Evolutionary conservation across 1,140 invertebrate genomes (phyloP).

Genomic region (Amphibalanus amphitrite): DNA sequence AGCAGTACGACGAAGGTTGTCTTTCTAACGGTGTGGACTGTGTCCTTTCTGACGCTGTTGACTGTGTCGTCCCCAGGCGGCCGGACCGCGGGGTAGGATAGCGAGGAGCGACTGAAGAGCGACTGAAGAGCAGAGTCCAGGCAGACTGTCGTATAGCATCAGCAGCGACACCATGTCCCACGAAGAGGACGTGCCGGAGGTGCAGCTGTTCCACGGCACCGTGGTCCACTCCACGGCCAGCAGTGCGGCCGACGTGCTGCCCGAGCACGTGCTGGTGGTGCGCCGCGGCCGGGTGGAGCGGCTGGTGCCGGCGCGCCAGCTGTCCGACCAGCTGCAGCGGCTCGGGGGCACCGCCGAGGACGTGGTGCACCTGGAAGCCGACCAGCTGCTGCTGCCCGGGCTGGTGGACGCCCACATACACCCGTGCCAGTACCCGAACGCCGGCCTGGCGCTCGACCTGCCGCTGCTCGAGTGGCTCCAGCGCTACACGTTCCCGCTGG

Average conservation of each 20-base stretch:
- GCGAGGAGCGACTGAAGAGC: too few relatives aligned
- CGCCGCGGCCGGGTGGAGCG: conserved; percentile 12
- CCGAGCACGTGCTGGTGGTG: conserved; percentile 17
- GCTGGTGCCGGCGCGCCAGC: not conserved
- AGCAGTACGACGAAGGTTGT: too few relatives aligned
- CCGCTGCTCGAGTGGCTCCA: conserved; percentile 65
- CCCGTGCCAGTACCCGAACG: conserved; percentile 68
- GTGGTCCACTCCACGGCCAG: conserved; percentile 17
- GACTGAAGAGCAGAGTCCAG: too few relatives aligned
- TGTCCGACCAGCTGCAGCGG: not conserved
- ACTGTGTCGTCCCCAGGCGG: too few relatives aligned
- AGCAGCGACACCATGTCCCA: not conserved
- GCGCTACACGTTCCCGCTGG: conserved; percentile 70
- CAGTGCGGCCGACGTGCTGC: conserved; percentile 13
- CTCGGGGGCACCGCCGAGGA: not conserved
- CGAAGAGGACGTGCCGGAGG: conserved; percentile 15
- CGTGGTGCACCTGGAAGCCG: conserved; percentile 16
- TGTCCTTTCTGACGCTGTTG: too few relatives aligned
- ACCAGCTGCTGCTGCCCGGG: conserved; percentile 64
- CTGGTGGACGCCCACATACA: conserved; percentile 79
- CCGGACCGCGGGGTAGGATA: too few relatives aligned
- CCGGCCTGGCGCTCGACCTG: conserved; percentile 59
- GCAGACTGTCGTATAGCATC: too few relatives aligned
- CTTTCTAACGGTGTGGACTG: too few relatives aligned
- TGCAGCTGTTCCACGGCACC: conserved; percentile 19